Percentiles rank a stretch among this genome's conserved stretches.
phyloP scores from a whole-genome alignment of 2,888 invertebrate genomes.

The Fragum fragum region DNA sequence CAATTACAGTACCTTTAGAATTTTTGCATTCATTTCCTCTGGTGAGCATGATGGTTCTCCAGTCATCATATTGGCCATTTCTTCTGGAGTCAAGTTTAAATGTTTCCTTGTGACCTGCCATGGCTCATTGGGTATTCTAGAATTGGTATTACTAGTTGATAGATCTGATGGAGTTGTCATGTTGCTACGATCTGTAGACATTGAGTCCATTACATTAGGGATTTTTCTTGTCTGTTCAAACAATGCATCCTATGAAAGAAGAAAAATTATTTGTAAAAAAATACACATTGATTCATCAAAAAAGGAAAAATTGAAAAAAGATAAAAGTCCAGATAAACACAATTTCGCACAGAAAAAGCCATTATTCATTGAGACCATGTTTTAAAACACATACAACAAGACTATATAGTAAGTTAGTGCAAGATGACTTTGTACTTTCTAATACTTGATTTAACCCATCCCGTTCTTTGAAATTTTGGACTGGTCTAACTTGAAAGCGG shows the following conservation, averaged over 20 bases:
- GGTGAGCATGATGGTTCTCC: slow-evolving; percentile 60
- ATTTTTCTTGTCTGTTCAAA: slow-evolving; percentile 70
- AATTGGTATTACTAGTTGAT: slow-evolving; percentile 8
- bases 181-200: slow-evolving; percentile 55
- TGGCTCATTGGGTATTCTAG: slow-evolving; percentile 75
- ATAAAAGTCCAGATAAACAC: too few species aligned
- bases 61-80: slow-evolving; percentile 72
- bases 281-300: too few species aligned
- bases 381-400: too few species aligned
- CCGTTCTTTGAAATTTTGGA: too few species aligned
- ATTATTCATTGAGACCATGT: too few species aligned
- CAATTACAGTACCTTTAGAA: slow-evolving; percentile 68
- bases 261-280: too few species aligned
- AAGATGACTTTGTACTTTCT: too few species aligned
- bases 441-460: too few species aligned
- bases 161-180: slow-evolving; percentile 1
- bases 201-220: slow-evolving; percentile 55
- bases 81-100: slow-evolving; percentile 75
- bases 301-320: too few species aligned
- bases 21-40: slow-evolving; percentile 73
- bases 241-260: slow-evolving; percentile 70
- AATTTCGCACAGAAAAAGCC: too few species aligned
- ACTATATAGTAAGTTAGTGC: too few species aligned
- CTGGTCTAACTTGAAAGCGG: too few species aligned
- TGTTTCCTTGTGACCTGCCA: slow-evolving; percentile 82